Percentiles rank a stretch among this genome's conserved stretches.
Conservation (phyloP, 30 jellyfish, hydroid and myxozoan species). For the Haliclystus octoradiatus region DNA sequence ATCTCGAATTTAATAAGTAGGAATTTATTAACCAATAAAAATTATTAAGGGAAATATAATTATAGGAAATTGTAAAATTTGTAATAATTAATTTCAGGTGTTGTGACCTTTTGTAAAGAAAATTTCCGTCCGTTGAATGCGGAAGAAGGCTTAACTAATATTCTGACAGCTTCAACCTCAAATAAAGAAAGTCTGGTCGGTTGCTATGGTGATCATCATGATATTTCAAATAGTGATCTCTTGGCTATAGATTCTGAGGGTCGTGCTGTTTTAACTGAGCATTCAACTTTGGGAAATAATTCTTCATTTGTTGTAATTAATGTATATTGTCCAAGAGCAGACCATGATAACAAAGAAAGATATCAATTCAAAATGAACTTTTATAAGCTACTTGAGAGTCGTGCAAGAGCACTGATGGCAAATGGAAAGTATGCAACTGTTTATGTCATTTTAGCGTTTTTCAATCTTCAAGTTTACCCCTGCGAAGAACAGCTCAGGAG, state of each 20-base stretch:
- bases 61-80: too few relatives aligned
- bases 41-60: too few relatives aligned
- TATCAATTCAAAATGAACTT: conserved; percentile 64
- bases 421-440: conserved; percentile 35
- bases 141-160: conserved; percentile 78
- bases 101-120: conserved; percentile 66
- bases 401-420: conserved; percentile 33
- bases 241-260: conserved; percentile 16
- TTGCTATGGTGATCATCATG: conserved; percentile 5
- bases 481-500: too few relatives aligned
- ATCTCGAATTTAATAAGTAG: too few relatives aligned
- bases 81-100: too few relatives aligned
- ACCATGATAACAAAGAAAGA: conserved; percentile 59
- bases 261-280: conserved; percentile 74
- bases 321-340: conserved; percentile 88
- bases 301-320: conserved; percentile 41
- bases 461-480: too few relatives aligned
- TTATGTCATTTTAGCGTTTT: too few relatives aligned
- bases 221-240: neutral
- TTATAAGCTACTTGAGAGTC: conserved; percentile 44
- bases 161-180: conserved; percentile 3
- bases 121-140: conserved; percentile 53
- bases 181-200: conserved; percentile 5
- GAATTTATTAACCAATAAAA: too few relatives aligned
- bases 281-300: conserved; percentile 12